Percentiles rank a stretch among this genome's conserved stretches.
These are phyloP conservation scores for Graptemys geographica DNA, from an alignment of 2,797 vertebrate genomes.

Conservation along the genomic window DNA sequence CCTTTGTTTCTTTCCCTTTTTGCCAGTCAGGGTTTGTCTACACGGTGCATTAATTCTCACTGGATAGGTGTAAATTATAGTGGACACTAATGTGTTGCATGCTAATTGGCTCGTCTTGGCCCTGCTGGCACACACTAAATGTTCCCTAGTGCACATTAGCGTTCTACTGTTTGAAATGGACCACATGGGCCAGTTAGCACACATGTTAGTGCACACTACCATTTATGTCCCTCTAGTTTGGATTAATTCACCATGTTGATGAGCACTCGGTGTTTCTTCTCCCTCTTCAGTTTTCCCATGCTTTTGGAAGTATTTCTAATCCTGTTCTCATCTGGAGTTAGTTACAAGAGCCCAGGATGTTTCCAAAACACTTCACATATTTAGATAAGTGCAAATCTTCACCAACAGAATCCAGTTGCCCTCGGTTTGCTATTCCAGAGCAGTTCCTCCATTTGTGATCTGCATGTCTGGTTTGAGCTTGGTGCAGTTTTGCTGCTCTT, in stretches of 20 bases:
- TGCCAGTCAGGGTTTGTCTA: neutral
- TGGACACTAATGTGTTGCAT: no score
- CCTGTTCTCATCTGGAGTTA: neutral
- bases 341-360: no score
- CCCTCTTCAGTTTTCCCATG: neutral
- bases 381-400: neutral
- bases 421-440: neutral
- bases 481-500: neutral
- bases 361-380: neutral
- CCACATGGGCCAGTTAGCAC: neutral
- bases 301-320: neutral
- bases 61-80: neutral
- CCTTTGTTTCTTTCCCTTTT: neutral
- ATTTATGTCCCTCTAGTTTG: neutral
- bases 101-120: neutral
- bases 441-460: neutral
- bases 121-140: no score
- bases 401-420: neutral
- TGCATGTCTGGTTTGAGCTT: neutral
- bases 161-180: neutral
- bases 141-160: neutral
- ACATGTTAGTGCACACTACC: neutral
- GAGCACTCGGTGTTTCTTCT: neutral
- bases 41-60: neutral
- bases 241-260: neutral